Conservation (phyloP, 2,797 vertebrate genomes). For the Corythornis leucogaster region DNA sequence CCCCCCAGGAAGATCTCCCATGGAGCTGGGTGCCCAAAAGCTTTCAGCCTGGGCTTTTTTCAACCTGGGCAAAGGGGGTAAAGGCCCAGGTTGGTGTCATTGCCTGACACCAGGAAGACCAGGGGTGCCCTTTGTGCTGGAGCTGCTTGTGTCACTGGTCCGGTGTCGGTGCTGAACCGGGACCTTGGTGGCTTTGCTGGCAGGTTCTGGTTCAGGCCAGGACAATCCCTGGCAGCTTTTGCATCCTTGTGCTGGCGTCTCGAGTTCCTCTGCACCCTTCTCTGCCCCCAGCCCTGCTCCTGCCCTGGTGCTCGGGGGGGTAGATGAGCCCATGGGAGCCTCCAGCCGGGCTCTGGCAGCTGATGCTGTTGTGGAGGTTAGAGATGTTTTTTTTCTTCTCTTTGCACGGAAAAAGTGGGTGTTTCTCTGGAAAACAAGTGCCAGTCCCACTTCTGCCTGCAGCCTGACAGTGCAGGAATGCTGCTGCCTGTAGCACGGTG, state of each 20-base stretch:
- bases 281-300: background rate
- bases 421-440: background rate
- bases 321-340: fast-evolving
- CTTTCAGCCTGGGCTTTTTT: too few species aligned
- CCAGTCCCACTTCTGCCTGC: background rate
- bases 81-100: background rate
- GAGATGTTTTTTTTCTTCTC: background rate
- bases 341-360: fast-evolving
- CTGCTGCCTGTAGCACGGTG: background rate
- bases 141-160: fast-evolving
- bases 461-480: background rate
- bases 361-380: background rate
- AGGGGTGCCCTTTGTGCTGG: background rate
- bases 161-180: fast-evolving
- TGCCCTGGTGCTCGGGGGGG: fast-evolving
- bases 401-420: too few species aligned
- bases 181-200: background rate
- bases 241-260: background rate
- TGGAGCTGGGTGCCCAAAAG: background rate
- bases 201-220: background rate
- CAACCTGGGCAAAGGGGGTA: too few species aligned
- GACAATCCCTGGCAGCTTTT: fast-evolving
- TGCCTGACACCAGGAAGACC: fast-evolving
- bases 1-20: fast-evolving
- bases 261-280: background rate